These are phyloP conservation scores for Pimephales promelas DNA, from an alignment of 2,113 vertebrate species.

Conservation along the genomic window DNA sequence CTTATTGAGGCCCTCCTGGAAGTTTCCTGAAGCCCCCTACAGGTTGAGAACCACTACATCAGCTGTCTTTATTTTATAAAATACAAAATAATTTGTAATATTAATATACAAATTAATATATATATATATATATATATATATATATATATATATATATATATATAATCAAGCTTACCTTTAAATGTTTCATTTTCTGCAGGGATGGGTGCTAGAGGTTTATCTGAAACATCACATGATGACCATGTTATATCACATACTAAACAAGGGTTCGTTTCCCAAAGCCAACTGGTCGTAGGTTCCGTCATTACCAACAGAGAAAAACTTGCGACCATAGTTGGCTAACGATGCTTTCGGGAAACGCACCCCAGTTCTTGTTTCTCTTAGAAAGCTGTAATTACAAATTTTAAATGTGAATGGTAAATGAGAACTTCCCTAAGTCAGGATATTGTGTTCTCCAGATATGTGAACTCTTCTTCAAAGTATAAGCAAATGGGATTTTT, in stretches of 20 bases:
- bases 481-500: not conserved
- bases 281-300: too few species aligned
- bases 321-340: too few species aligned
- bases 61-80: not conserved
- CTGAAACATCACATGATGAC: constrained; percentile 46
- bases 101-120: too few species aligned
- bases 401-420: not conserved
- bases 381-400: not conserved
- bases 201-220: constrained; percentile 33
- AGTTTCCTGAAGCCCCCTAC: not conserved
- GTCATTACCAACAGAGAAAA: too few species aligned
- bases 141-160: too few species aligned
- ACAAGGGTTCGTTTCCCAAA: not conserved
- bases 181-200: constrained; percentile 47
- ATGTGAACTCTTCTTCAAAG: not conserved
- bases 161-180: constrained; percentile 49
- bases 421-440: not conserved
- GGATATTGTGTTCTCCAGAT: not conserved
- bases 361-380: not conserved
- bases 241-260: not conserved
- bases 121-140: too few species aligned
- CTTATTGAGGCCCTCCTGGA: not conserved
- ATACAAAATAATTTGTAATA: not conserved
- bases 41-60: not conserved
- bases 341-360: too few species aligned